Base-by-base conservation (phyloP, 2,797 vertebrate species). In the Siniperca scherzeri region DNA sequence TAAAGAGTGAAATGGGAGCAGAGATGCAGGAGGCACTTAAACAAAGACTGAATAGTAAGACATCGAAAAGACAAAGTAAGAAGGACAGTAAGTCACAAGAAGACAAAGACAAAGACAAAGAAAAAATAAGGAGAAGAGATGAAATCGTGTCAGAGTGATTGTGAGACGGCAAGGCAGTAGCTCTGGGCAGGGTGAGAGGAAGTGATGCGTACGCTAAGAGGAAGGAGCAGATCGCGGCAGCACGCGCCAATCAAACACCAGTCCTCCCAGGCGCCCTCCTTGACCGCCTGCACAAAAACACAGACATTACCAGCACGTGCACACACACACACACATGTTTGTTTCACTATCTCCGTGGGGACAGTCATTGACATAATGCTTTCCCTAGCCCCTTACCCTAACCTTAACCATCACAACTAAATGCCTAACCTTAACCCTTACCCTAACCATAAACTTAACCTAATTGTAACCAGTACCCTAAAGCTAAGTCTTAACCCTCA, bases 231-330 rank as follows among this genome's bases (percentile, higher is more conserved):
- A 94, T 93, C 92, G 90, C 79, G 53, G 89, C 84, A 80, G 84
- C 88, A 91, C 78, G 87, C 88, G 91, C 94, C 95, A 94, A 94
- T 95, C 94, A 94, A 94, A 94, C 91, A 95, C 93, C 93, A 94
- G 93, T 91, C 89, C 83, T 92, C 81, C 83, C 69, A 86, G 87
- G 85, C 91, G 62, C 86, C 78, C 80, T 88, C 71, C 81, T 89
- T 91, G 89, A 87, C 89, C 71, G 71, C 85, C 85, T 92, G 88
- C 88, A 70, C 82, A 83, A 19, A 82, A 80, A 78, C 74, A 82
- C 55, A 38, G 30, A 73, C 70, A 84, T 81, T 70, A 90, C 66
- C 38, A 77, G 65, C 88, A 80, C 70, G 33, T 77, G 56, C 80
- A 52, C 72, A 61, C 79, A 33, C 81, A 71, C 56, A 78, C 53